Percentiles rank a stretch among this genome's conserved stretches.
phyloP scores from a whole-genome alignment of 2,113 vertebrate species.

The Pseudorhombus dupliciocellatus region DNA sequence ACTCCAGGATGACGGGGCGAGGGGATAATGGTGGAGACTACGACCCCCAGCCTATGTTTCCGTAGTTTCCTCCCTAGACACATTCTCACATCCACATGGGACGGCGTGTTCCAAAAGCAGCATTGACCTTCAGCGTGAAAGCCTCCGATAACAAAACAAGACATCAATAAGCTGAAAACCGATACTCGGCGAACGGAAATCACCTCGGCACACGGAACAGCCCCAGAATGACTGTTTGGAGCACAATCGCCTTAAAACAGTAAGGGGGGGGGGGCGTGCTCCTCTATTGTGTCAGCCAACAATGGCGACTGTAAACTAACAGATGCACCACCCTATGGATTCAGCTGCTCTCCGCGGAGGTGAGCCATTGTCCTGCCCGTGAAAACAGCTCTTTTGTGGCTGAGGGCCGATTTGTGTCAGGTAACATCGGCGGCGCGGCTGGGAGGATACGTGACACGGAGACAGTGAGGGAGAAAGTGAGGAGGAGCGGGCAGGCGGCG shows the following conservation, averaged over 20 bases:
- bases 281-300: slow-evolving; percentile 72
- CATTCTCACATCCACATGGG: slow-evolving; percentile 46
- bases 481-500: slow-evolving; percentile 13
- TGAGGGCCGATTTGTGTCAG: slow-evolving; percentile 66
- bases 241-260: slow-evolving; percentile 58
- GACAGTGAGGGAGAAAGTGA: slow-evolving; percentile 44
- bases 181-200: slow-evolving; percentile 74
- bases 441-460: slow-evolving; percentile 31
- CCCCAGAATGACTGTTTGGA: slow-evolving; percentile 66
- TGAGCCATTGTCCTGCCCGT: slow-evolving; percentile 62
- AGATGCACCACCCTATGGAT: slow-evolving; percentile 68
- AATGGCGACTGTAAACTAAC: slow-evolving; percentile 74
- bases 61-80: slow-evolving; percentile 56
- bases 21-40: slow-evolving; percentile 65
- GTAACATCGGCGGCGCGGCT: slow-evolving; percentile 62
- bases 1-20: no score
- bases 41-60: slow-evolving; percentile 56
- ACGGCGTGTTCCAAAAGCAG: slow-evolving; percentile 65
- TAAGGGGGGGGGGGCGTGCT: slow-evolving; percentile 67
- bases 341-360: slow-evolving; percentile 53
- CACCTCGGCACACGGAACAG: slow-evolving; percentile 60
- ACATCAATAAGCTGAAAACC: slow-evolving; percentile 78
- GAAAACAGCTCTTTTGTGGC: slow-evolving; percentile 59
- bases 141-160: slow-evolving; percentile 71
- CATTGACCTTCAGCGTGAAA: slow-evolving; percentile 73